These are phyloP conservation scores for Conistra vaccinii DNA, from an alignment of 2,888 invertebrate genomes.

Conservation along the genomic window DNA sequence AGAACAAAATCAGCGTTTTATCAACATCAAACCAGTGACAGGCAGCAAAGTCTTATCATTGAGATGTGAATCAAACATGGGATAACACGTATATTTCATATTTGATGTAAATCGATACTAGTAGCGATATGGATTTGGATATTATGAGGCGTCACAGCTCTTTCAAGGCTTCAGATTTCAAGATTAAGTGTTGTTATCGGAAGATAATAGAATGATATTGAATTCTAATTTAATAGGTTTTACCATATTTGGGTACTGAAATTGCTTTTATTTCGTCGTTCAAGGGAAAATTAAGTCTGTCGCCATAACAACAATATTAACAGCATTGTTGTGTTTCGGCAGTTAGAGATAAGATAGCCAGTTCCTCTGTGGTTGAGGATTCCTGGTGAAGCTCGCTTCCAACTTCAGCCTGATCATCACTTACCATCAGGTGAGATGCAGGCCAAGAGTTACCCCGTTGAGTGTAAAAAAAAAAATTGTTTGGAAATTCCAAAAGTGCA, in stretches of 20 bases:
- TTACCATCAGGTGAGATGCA: no score
- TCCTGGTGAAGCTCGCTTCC: no score
- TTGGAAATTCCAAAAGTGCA: no score
- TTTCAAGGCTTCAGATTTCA: conserved; percentile 45
- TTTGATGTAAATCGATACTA: conserved; percentile 43
- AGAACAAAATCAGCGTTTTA: conserved; percentile 40
- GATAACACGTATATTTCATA: conserved; percentile 34
- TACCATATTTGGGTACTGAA: conserved; percentile 1
- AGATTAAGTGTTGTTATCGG: conserved; percentile 22
- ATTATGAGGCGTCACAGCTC: conserved; percentile 17
- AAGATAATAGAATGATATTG: conserved; percentile 5
- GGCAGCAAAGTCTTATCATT: conserved; percentile 38
- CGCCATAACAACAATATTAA: no score
- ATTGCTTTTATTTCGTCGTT: background rate
- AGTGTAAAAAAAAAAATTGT: no score
- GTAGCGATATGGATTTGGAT: conserved; percentile 7
- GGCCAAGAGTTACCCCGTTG: no score
- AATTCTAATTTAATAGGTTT: conserved; percentile 16
- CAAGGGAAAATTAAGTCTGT: background rate
- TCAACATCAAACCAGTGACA: conserved; percentile 43
- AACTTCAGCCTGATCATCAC: no score
- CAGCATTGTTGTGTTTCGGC: no score
- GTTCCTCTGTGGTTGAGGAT: no score
- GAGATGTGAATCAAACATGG: conserved; percentile 44
- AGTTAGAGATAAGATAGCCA: no score